Evolutionary conservation across 2,888 invertebrate genomes (phyloP).

Genomic region (Caenorhabditis auriculariae): DNA sequence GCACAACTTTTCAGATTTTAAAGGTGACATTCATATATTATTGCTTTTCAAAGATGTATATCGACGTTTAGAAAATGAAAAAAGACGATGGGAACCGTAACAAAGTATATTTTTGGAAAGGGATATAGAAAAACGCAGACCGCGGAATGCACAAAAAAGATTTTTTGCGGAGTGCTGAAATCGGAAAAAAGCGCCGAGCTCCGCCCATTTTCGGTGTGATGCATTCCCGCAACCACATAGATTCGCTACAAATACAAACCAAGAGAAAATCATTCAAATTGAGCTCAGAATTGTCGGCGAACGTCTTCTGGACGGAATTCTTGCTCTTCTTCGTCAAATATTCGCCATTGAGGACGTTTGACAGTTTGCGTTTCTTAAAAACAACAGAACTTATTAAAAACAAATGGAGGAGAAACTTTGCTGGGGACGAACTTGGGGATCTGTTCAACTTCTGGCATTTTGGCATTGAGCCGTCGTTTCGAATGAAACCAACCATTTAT

Average conservation of each 20-base stretch:
- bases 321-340: slow-evolving; percentile 19
- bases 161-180: too few relatives aligned
- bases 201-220: too few relatives aligned
- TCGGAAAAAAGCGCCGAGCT: too few relatives aligned
- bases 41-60: too few relatives aligned
- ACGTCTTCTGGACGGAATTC: slow-evolving; percentile 37
- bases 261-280: slow-evolving; percentile 36
- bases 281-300: slow-evolving; percentile 44
- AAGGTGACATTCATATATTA: too few relatives aligned
- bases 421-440: neutral
- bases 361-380: slow-evolving; percentile 3
- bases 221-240: too few relatives aligned
- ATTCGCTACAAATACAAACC: slow-evolving; percentile 8
- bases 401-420: neutral
- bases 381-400: neutral
- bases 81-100: too few relatives aligned
- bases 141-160: too few relatives aligned
- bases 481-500: slow-evolving; percentile 61
- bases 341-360: slow-evolving; percentile 3
- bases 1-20: too few relatives aligned
- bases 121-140: too few relatives aligned
- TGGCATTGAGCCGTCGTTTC: slow-evolving; percentile 11
- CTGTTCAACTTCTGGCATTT: slow-evolving; percentile 11
- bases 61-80: too few relatives aligned
- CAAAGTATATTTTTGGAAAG: too few relatives aligned